Conservation (phyloP, 2,888 invertebrate genomes). For the Ferdinandea cuprea region DNA sequence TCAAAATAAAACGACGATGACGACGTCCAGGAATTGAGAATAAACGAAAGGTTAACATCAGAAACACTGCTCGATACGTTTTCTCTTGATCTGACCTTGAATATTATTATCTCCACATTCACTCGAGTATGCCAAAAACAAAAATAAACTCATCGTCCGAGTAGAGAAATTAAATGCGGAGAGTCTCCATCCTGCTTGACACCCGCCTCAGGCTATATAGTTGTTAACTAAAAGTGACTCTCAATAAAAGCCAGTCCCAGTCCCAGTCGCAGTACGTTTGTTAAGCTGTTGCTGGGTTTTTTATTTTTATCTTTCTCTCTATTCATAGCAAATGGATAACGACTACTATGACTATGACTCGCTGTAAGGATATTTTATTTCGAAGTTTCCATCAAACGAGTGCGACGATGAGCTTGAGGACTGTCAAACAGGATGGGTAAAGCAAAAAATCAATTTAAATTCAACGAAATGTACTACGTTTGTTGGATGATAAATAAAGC, state of each 20-base stretch:
- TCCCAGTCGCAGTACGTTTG: no score
- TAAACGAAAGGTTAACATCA: conserved; percentile 10
- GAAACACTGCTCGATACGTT: neutral
- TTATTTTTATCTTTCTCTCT: neutral
- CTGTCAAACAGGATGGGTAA: neutral
- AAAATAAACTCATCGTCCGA: neutral
- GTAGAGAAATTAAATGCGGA: conserved; percentile 21
- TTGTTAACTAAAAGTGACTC: conserved; percentile 45
- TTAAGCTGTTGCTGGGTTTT: conserved; percentile 14
- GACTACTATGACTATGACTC: neutral
- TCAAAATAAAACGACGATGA: conserved; percentile 3
- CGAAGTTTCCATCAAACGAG: neutral
- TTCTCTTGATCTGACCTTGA: conserved; percentile 7
- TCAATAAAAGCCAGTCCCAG: conserved; percentile 37
- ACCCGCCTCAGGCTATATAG: conserved; percentile 3
- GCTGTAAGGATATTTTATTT: conserved; percentile 14
- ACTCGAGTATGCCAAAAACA: neutral
- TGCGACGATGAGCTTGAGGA: neutral
- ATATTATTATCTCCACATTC: conserved; percentile 28
- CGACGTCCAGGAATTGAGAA: neutral
- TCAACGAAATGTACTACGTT: neutral
- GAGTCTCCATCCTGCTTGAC: conserved; percentile 1
- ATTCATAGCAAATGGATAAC: conserved; percentile 3
- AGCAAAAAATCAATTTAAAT: conserved; percentile 22
- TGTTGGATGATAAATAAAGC: no score